A percentile compares a stretch with the other conserved stretches of the same genome.
phyloP scores from a whole-genome alignment of 2,888 invertebrate genomes.

The Lydus trimaculatus region DNA sequence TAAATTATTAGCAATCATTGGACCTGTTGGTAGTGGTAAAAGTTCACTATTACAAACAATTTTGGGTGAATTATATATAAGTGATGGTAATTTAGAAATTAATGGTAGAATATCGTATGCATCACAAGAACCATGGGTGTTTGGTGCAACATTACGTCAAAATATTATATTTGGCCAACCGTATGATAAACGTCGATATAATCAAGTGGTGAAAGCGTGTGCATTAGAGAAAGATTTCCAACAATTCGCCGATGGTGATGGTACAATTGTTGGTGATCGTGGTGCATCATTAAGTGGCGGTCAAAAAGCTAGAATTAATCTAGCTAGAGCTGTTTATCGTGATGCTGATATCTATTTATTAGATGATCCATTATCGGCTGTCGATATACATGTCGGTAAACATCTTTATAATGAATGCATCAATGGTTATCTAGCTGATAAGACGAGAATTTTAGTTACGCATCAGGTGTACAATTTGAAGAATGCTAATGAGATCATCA shows the following conservation, averaged over 20 bases:
- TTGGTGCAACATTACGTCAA: slow-evolving; percentile 77
- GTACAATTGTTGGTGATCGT: slow-evolving; percentile 80
- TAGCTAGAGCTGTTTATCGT: slow-evolving; percentile 72
- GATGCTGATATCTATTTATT: slow-evolving; percentile 81
- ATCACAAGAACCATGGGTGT: slow-evolving; percentile 87
- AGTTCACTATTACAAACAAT: slow-evolving; percentile 76
- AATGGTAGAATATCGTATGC: slow-evolving; percentile 76
- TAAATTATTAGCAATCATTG: slow-evolving; percentile 64
- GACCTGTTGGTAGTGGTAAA: slow-evolving; percentile 69
- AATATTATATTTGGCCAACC: slow-evolving; percentile 84
- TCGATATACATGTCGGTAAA: slow-evolving; percentile 81
- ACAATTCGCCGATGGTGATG: slow-evolving; percentile 73
- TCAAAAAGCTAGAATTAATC: slow-evolving; percentile 78
- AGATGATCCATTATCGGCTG: slow-evolving; percentile 88
- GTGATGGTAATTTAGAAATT: slow-evolving; percentile 69
- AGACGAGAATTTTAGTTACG: slow-evolving; percentile 80
- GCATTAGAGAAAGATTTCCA: slow-evolving; percentile 77
- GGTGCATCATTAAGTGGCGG: slow-evolving; percentile 84
- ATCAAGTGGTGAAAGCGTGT: slow-evolving; percentile 69
- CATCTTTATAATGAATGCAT: slow-evolving; percentile 83
- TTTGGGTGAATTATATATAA: slow-evolving; percentile 69
- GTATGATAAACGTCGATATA: slow-evolving; percentile 68
- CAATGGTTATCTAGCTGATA: slow-evolving; percentile 69
- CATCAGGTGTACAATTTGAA: slow-evolving; percentile 86
- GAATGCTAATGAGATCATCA: slow-evolving; percentile 71